phyloP scores from a whole-genome alignment of 1,140 invertebrate species.

The Episyrphus balteatus region DNA sequence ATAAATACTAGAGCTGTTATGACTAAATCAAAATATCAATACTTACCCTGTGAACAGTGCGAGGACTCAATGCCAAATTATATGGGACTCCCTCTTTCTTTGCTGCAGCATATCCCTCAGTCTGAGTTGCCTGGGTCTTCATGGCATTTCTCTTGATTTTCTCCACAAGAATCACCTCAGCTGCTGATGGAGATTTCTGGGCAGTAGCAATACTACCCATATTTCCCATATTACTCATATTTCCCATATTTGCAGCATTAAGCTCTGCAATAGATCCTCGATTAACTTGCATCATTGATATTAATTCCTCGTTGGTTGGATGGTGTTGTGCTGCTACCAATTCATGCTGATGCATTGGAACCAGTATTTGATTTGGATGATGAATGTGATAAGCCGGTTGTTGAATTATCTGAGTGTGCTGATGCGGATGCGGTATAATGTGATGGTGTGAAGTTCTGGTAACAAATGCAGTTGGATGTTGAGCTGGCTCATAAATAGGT shows the following conservation, averaged over 20 bases:
- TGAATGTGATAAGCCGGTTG: constrained; percentile 5
- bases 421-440: constrained; percentile 8
- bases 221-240: too few species aligned
- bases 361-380: background rate
- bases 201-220: background rate
- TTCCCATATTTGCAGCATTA: too few species aligned
- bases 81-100: constrained; percentile 58
- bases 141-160: constrained; percentile 74
- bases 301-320: too few species aligned
- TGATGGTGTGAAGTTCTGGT: constrained; percentile 6
- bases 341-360: constrained; percentile 8
- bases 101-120: constrained; percentile 55
- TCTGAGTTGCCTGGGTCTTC: constrained; percentile 89
- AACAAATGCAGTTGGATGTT: constrained; percentile 3
- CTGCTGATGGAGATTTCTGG: constrained; percentile 2
- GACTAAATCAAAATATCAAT: too few species aligned
- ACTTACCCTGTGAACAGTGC: constrained; percentile 52
- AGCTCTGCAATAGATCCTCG: too few species aligned
- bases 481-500: constrained; percentile 24
- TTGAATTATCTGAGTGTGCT: background rate
- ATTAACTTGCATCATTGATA: too few species aligned
- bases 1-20: too few species aligned
- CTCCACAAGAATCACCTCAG: constrained; percentile 41
- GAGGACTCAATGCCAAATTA: constrained; percentile 64
- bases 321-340: constrained; percentile 15